Percentiles rank a stretch among this genome's conserved stretches.
Conservation (phyloP, 1,140 invertebrate genomes). For the Parapsyche elsis region DNA sequence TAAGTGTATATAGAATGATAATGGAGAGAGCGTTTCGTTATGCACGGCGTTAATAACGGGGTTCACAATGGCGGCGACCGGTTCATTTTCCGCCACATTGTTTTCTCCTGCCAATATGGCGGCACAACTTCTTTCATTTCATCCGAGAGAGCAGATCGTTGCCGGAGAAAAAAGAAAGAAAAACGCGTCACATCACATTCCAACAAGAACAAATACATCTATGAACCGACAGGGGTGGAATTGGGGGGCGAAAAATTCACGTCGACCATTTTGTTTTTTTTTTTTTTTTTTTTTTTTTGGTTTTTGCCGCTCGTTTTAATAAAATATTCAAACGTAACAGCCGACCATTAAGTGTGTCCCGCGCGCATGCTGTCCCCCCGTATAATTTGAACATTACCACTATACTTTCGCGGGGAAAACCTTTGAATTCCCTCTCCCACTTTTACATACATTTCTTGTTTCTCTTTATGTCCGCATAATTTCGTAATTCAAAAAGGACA, state of each 20-base stretch:
- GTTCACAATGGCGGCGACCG: not conserved
- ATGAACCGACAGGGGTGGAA: not conserved
- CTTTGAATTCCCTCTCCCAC: slow-evolving; percentile 39
- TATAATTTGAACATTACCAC: slow-evolving; percentile 45
- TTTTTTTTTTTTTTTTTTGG: not conserved
- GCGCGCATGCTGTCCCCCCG: slow-evolving; percentile 36
- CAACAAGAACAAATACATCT: slow-evolving; percentile 2
- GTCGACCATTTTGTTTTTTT: not conserved
- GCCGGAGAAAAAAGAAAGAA: not conserved
- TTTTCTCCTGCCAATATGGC: too few species aligned
- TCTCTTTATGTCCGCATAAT: slow-evolving; percentile 47
- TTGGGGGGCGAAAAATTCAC: too few species aligned
- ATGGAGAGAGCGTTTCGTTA: not conserved
- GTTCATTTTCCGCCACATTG: not conserved
- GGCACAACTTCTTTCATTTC: slow-evolving; percentile 10
- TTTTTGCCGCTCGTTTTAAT: slow-evolving; percentile 20
- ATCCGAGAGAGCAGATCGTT: not conserved
- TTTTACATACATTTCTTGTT: slow-evolving; percentile 43
- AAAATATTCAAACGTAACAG: slow-evolving; percentile 44
- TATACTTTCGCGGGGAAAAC: slow-evolving; percentile 40
- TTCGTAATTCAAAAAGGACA: slow-evolving; percentile 42
- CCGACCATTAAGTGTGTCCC: slow-evolving; percentile 35
- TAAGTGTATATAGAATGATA: not conserved
- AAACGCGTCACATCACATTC: not conserved
- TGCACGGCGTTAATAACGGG: not conserved